Percentiles rank a stretch among this genome's conserved stretches.
Conservation (phyloP, 2,888 invertebrate species). For the Hirtodrosophila trivittata region DNA sequence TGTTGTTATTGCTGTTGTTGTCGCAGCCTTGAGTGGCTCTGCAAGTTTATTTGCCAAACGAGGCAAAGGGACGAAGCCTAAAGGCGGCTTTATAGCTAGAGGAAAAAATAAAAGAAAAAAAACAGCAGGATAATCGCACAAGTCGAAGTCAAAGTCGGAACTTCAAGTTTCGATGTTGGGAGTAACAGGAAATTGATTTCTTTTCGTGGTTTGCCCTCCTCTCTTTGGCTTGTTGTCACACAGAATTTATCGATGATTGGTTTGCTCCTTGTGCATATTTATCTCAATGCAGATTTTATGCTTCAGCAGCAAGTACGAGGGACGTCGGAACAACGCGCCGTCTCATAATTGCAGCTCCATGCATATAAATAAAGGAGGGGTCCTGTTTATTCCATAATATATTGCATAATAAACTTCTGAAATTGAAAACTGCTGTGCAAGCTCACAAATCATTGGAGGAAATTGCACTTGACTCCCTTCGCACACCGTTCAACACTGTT, state of each 20-base stretch:
- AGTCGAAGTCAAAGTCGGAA: slow-evolving; percentile 40
- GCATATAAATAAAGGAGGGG: slow-evolving; percentile 49
- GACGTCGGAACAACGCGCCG: not conserved
- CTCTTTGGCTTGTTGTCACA: slow-evolving; percentile 55
- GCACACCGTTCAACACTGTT: not conserved
- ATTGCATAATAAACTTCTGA: slow-evolving; percentile 48
- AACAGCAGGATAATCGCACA: slow-evolving; percentile 54
- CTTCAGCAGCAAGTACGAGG: not conserved
- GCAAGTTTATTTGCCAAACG: slow-evolving; percentile 61
- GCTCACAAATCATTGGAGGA: slow-evolving; percentile 36
- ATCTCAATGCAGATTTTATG: slow-evolving; percentile 61
- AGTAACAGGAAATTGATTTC: slow-evolving; percentile 73
- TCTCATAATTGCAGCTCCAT: slow-evolving; percentile 54
- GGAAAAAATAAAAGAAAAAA: slow-evolving; percentile 18
- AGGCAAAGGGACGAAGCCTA: slow-evolving; percentile 30
- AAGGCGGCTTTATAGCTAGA: slow-evolving; percentile 23
- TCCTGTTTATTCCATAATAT: slow-evolving; percentile 31
- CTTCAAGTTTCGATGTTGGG: slow-evolving; percentile 34
- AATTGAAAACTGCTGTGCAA: slow-evolving; percentile 19
- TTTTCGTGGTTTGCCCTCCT: slow-evolving; percentile 47
- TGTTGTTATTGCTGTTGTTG: slow-evolving; percentile 32
- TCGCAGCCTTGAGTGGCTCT: slow-evolving; percentile 61
- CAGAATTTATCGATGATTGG: slow-evolving; percentile 70
- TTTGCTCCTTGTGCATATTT: slow-evolving; percentile 65
- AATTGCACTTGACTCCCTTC: slow-evolving; percentile 13